These are phyloP conservation scores for Vanessa cardui DNA, from an alignment of 2,888 invertebrate species.

Conservation along the genomic window DNA sequence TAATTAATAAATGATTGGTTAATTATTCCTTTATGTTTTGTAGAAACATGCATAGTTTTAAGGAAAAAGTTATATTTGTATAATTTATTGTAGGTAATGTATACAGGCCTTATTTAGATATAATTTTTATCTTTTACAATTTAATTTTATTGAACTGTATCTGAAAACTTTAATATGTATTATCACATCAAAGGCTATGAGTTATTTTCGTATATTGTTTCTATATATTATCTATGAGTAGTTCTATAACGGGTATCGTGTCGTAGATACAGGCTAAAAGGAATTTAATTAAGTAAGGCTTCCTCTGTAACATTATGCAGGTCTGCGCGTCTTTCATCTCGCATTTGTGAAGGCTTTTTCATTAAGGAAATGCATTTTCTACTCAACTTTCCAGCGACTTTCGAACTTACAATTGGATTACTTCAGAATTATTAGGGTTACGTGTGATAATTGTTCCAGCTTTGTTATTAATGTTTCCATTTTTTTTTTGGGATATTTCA, in stretches of 20 bases:
- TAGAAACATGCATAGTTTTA: too few relatives aligned
- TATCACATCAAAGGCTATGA: neutral
- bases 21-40: too few relatives aligned
- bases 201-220: neutral
- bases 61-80: too few relatives aligned
- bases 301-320: conserved; percentile 31
- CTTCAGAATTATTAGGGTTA: neutral
- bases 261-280: conserved; percentile 2
- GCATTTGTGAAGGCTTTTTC: conserved; percentile 12
- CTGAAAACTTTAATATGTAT: too few relatives aligned
- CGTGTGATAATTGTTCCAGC: neutral
- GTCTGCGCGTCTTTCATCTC: conserved; percentile 24
- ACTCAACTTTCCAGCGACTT: conserved; percentile 9
- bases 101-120: too few relatives aligned
- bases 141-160: too few relatives aligned
- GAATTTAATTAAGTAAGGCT: conserved; percentile 31
- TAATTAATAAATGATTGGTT: too few relatives aligned
- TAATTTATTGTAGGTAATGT: too few relatives aligned
- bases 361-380: conserved; percentile 25
- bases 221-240: neutral
- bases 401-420: conserved; percentile 10
- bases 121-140: too few relatives aligned
- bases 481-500: neutral
- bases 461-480: too few relatives aligned
- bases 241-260: neutral